Evolutionary conservation across 2,113 vertebrate species (phyloP).

Genomic region (Gopherus flavomarginatus): DNA sequence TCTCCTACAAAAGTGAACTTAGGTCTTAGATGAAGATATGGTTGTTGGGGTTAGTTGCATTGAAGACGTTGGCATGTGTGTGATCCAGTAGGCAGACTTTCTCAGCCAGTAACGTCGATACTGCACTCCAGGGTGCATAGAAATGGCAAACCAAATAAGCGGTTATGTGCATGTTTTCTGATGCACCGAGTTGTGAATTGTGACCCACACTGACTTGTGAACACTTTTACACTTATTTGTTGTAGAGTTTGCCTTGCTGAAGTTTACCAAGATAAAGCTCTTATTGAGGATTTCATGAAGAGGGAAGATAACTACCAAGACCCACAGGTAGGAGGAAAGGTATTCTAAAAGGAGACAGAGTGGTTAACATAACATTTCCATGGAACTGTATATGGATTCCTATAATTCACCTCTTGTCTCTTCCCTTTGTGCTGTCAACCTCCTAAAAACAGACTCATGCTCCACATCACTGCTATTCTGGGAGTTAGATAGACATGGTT

Average conservation of each 20-base stretch:
- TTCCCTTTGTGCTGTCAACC: neutral
- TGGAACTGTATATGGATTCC: neutral
- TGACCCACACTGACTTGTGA: neutral
- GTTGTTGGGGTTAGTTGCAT: neutral
- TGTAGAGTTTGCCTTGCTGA: conserved; percentile 94
- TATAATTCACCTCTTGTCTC: neutral
- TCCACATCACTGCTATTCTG: neutral
- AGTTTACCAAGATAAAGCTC: conserved; percentile 91
- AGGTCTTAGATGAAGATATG: too few relatives aligned
- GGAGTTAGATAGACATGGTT: neutral
- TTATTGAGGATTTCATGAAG: conserved; percentile 85
- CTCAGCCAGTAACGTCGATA: neutral
- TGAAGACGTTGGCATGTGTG: neutral
- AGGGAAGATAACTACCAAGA: conserved; percentile 84
- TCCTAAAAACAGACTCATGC: neutral
- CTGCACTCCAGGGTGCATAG: neutral
- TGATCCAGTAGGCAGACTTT: neutral
- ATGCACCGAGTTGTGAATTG: neutral
- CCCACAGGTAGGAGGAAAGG: conserved; percentile 79
- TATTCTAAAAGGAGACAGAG: neutral
- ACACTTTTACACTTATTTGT: neutral
- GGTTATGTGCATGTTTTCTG: neutral
- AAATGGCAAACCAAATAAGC: neutral
- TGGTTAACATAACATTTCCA: neutral
- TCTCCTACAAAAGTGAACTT: too few relatives aligned